Evolutionary conservation across 2,113 vertebrate genomes (phyloP).

Genomic region (Urocolius indicus): DNA sequence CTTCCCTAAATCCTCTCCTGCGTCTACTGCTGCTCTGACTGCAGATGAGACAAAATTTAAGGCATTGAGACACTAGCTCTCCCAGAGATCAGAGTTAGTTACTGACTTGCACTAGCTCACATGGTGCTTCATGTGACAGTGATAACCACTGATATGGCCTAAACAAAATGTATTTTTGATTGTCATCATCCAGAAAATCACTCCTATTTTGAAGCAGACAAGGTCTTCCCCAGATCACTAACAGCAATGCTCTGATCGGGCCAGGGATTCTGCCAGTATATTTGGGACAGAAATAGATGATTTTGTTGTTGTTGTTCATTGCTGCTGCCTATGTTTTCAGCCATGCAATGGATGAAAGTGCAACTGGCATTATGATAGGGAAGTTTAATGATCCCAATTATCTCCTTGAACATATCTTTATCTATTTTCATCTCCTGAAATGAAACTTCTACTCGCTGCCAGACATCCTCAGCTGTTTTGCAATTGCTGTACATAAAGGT

Average conservation of each 20-base stretch:
- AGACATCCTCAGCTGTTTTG: neutral
- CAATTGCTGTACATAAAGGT: neutral
- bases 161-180: neutral
- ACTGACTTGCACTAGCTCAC: neutral
- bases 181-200: neutral
- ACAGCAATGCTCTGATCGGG: neutral
- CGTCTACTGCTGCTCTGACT: accelerated
- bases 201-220: neutral
- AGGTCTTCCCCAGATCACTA: neutral
- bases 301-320: neutral
- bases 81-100: neutral
- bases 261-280: neutral
- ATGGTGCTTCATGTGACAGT: neutral
- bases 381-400: slow-evolving; percentile 32
- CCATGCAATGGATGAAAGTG: neutral
- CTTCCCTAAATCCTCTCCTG: neutral
- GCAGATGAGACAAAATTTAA: accelerated
- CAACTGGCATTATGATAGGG: neutral
- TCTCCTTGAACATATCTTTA: neutral
- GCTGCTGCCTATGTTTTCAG: neutral
- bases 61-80: neutral
- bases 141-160: neutral
- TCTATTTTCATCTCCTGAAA: slow-evolving; percentile 20
- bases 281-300: neutral
- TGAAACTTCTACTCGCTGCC: neutral